Evolutionary conservation across 2,113 vertebrate species (phyloP), one percentile per base, ranked within the genome.

Genomic region (Meleagris gallopavo): DNA sequence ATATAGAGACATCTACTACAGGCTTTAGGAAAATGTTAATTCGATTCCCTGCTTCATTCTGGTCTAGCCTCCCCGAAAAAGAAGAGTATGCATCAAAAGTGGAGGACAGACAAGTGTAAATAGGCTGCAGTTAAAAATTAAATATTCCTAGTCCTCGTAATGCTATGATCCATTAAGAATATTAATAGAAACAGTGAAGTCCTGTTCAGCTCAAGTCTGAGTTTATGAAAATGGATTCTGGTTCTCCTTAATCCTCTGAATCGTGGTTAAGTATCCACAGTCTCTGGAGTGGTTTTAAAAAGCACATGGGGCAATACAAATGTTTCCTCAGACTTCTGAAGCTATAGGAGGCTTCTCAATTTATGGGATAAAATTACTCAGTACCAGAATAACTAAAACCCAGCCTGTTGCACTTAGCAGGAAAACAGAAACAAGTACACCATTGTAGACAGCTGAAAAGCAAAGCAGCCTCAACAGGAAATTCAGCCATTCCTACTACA

Each of bases 341-440:
- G 32, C 58, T 62, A 46, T 29, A 32, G 2, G 8, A 65, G 72
- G 64, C 24, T 74, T 54, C 27, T 71, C 41, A 67, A 30, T 73
- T 66, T 66, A 76, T 30, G 25, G 32, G 57, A 75, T 60, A 72
- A 84, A 94, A 75, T 64, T 34, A 84, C 25, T 72, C 30, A 52
- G 50, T 41, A 11, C 6, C 22, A 85, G 66, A 87, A 83, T 57
- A 93, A 72, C 48, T 57, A 52, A 87, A 87, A 36, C 6, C 24
- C 66, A 84, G 43, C 54, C 54, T 72, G 61, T 43, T 75, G 34
- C 74, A 30, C 91, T 75, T 22, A 57, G 21, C 25, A 75, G 74
- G 54, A 76, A 89, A 82, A 76, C 22, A 89, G 73, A 78, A 92
- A 94, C 66, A 92, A 84, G 34, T 67, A 36, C 66, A 19, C 54